Evolutionary conservation across 2,888 invertebrate genomes (phyloP).

Genomic region (Ornithoptera priamus): DNA sequence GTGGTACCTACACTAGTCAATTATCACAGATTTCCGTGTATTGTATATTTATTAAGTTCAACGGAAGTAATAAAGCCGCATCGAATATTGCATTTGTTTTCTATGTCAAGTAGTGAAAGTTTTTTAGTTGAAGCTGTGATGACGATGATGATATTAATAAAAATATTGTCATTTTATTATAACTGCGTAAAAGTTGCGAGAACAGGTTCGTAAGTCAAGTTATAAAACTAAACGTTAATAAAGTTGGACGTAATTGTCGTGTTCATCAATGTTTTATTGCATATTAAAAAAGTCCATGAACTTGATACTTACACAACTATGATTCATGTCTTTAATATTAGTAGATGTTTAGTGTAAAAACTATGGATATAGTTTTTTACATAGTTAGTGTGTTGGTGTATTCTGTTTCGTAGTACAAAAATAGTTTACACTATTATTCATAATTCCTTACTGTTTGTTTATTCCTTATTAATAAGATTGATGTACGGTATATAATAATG

Average conservation of each 20-base stretch:
- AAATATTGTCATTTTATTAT: not conserved
- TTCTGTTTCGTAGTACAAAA: too few relatives aligned
- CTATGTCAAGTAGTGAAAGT: too few relatives aligned
- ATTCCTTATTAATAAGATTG: too few relatives aligned
- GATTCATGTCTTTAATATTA: not conserved
- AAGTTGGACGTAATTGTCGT: not conserved
- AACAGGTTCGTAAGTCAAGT: not conserved
- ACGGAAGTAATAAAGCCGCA: not conserved
- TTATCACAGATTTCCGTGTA: conserved; percentile 18
- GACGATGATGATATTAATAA: not conserved
- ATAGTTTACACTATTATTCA: too few relatives aligned
- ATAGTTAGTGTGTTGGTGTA: too few relatives aligned
- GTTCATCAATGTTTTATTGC: not conserved
- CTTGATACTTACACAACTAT: not conserved
- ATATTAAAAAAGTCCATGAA: not conserved
- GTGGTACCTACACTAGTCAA: conserved; percentile 11
- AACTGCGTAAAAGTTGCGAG: not conserved
- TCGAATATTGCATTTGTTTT: not conserved
- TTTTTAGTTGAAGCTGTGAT: too few relatives aligned
- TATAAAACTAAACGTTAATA: not conserved
- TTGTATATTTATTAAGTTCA: not conserved
- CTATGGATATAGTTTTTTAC: too few relatives aligned
- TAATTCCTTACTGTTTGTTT: too few relatives aligned
- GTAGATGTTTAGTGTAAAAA: too few relatives aligned
- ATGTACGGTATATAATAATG: too few relatives aligned